Evolutionary conservation across 2,888 invertebrate genomes (phyloP).

Genomic region (Erebia ligea): DNA sequence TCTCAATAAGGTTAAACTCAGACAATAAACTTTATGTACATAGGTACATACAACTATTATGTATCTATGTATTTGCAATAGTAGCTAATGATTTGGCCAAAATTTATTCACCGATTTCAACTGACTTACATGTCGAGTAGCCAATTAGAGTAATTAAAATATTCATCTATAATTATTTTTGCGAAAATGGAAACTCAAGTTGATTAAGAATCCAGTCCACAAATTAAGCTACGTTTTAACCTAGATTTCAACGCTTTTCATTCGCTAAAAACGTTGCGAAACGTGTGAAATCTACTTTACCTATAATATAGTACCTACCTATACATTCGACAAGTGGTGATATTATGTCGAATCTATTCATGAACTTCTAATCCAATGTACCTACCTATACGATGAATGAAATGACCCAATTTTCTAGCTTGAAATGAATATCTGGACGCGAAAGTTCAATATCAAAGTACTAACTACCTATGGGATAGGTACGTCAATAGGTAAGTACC

Average conservation of each 20-base stretch:
- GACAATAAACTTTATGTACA: too few relatives aligned
- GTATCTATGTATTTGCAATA: too few relatives aligned
- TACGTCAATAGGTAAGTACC: too few relatives aligned
- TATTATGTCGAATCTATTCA: neutral
- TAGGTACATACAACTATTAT: too few relatives aligned
- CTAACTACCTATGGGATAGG: neutral
- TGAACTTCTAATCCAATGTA: neutral
- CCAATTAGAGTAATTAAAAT: constrained; percentile 19
- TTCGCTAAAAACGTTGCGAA: constrained; percentile 7
- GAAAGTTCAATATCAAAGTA: neutral
- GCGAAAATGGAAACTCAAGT: constrained; percentile 9
- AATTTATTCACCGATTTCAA: neutral
- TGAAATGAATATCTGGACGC: neutral
- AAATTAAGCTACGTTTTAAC: constrained; percentile 14
- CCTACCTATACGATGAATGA: neutral
- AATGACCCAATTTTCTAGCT: neutral
- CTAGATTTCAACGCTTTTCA: constrained; percentile 17
- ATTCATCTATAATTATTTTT: constrained; percentile 6
- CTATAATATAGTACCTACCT: too few relatives aligned
- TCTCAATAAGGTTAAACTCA: too few relatives aligned
- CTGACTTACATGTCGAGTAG: neutral
- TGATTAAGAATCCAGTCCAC: constrained; percentile 5
- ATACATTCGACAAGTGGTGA: neutral
- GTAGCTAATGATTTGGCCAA: neutral
- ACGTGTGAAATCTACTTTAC: neutral